phyloP scores from a whole-genome alignment of 2,113 vertebrate species.

The Takifugu bimaculatus region DNA sequence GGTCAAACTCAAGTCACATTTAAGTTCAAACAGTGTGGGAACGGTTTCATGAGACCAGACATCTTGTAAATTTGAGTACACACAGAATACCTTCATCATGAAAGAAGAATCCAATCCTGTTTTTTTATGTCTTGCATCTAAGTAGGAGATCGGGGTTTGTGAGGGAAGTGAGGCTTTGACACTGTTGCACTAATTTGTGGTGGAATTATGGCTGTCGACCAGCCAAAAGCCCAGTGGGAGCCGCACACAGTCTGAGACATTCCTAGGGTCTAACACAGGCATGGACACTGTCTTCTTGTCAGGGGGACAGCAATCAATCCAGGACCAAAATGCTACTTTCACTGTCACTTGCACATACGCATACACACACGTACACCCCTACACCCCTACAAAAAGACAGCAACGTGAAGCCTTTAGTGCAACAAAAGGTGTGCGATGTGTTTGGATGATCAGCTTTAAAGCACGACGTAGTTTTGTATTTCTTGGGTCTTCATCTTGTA shows the following conservation, averaged over 20 bases:
- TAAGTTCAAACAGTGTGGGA: slow-evolving; percentile 3
- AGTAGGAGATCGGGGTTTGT: slow-evolving; percentile 19
- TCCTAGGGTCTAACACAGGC: slow-evolving; percentile 58
- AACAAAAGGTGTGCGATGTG: no score
- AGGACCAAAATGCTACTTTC: slow-evolving; percentile 44
- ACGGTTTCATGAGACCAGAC: not conserved
- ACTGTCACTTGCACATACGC: slow-evolving; percentile 48
- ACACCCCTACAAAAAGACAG: not conserved
- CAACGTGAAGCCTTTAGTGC: no score
- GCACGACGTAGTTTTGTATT: no score
- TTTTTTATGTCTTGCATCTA: not conserved
- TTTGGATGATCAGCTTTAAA: no score
- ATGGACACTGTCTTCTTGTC: slow-evolving; percentile 38
- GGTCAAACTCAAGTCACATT: slow-evolving; percentile 47
- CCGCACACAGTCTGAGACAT: slow-evolving; percentile 31
- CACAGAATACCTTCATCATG: not conserved
- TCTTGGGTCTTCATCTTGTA: no score
- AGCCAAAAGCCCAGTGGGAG: slow-evolving; percentile 33
- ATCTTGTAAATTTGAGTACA: not conserved
- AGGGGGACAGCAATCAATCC: slow-evolving; percentile 36
- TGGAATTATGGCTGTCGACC: slow-evolving; percentile 26
- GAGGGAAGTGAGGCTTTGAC: slow-evolving; percentile 11
- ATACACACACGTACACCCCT: slow-evolving; percentile 27
- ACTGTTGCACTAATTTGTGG: slow-evolving; percentile 41
- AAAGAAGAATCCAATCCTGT: not conserved